These are phyloP conservation scores for Sarcophaga peregrina DNA, from an alignment of 1,140 invertebrate genomes.

Conservation along the genomic window DNA sequence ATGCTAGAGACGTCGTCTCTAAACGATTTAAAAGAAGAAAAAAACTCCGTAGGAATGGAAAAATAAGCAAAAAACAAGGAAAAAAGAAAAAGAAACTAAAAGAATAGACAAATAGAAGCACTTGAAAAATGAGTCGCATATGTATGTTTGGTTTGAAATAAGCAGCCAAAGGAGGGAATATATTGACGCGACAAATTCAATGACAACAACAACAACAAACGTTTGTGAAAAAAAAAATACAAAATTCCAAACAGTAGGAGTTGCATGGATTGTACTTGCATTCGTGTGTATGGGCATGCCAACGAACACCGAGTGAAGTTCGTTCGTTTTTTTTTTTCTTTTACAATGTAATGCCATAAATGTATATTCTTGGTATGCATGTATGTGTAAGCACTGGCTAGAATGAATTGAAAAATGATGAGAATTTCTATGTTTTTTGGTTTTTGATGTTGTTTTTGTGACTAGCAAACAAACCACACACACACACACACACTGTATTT, in stretches of 20 bases:
- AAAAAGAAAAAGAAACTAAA: neutral
- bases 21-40: neutral
- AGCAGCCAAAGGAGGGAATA: neutral
- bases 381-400: neutral
- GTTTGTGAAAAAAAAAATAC: neutral
- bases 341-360: neutral
- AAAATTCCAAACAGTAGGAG: neutral
- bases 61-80: neutral
- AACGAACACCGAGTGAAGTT: too few relatives aligned
- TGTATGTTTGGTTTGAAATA: too few relatives aligned
- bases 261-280: neutral
- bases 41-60: neutral
- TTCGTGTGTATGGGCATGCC: too few relatives aligned
- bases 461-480: neutral
- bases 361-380: neutral
- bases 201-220: neutral
- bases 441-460: too few relatives aligned
- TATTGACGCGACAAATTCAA: slow-evolving; percentile 13
- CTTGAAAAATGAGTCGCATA: too few relatives aligned
- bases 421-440: too few relatives aligned
- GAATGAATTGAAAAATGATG: too few relatives aligned
- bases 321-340: too few relatives aligned
- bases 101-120: too few relatives aligned
- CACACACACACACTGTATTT: neutral
- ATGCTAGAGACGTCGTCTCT: too few relatives aligned